Base-by-base conservation (phyloP, 2,888 invertebrate species). In the Torymus aiolomorphi region DNA sequence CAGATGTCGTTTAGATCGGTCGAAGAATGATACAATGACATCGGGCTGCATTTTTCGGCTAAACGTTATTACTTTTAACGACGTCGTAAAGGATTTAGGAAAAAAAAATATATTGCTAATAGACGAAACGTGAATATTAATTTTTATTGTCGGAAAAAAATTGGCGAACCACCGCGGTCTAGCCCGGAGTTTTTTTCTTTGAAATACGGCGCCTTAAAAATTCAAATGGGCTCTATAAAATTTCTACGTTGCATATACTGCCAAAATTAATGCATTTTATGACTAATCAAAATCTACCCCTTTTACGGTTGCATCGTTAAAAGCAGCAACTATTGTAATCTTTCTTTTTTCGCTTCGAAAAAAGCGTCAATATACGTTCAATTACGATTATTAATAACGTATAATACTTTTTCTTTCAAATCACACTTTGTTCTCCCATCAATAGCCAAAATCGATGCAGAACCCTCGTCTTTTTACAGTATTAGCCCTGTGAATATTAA, bases 221-320 rank as follows among this genome's bases (percentile, higher is more conserved):
- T 71, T 71, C 31, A 59, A 65, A 65, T 57, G 4, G 49, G 31
- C 42, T 16, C 13, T 57, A 57, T 70, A 63, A 57, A 65, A 57
- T 31, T 52, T 52, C 31, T 31, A 13, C 16, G 0, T 51, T 18
- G 16, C 49, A 63, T 57, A 31, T 31, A 65, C n/a, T 24, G n/a
- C 20, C 49, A 8, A 57, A 57, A 73, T 80, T 80, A 78, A 83
- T 82, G 80, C 80, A 82, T 82, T 82, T 83, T 81, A 83, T 84
- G 83, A 83, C 82, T 62, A 74, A 75, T 80, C 81, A 80, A 83
- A 82, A 80, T 73, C 71, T 16, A 66, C 80, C 83, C 78, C 67
- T 76, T 73, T 63, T 16, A 14, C 14, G 1, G 54, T 62, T 2
- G 14, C 31, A 8, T 11, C 57, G 10, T 59, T 42, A 24, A 14